phyloP scores from a whole-genome alignment of 2,888 invertebrate genomes.

The Xylota segnis region DNA sequence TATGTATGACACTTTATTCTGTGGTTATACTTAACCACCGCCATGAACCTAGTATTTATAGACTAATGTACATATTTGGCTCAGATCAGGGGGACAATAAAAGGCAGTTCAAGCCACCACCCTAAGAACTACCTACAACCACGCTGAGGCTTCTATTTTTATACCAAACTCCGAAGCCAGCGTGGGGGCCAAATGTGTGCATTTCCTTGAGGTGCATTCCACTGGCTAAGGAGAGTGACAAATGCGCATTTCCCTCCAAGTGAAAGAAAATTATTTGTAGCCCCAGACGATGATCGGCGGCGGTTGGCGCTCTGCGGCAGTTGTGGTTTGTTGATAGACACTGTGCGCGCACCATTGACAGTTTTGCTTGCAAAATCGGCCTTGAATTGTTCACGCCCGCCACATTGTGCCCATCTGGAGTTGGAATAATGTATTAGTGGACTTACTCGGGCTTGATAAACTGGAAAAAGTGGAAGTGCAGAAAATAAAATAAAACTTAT shows the following conservation, averaged over 20 bases:
- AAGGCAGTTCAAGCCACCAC: neutral
- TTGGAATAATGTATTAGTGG: conserved; percentile 31
- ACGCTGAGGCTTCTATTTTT: neutral
- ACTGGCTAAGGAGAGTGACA: conserved; percentile 38
- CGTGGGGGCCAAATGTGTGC: conserved; percentile 51
- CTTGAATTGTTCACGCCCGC: conserved; percentile 27
- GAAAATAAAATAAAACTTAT: conserved; percentile 5
- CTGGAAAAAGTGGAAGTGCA: conserved; percentile 16
- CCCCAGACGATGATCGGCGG: conserved; percentile 21
- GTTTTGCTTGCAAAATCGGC: conserved; percentile 38
- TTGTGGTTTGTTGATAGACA: conserved; percentile 26
- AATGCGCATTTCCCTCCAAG: conserved; percentile 32
- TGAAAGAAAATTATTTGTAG: conserved; percentile 34
- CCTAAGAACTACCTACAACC: neutral
- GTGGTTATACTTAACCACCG: too few relatives aligned
- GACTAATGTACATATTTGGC: too few relatives aligned
- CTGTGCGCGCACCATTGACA: conserved; percentile 31
- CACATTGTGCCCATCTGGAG: conserved; percentile 64
- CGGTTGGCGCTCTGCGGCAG: conserved; percentile 1
- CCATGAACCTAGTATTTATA: too few relatives aligned
- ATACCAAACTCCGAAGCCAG: neutral
- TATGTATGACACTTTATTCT: too few relatives aligned
- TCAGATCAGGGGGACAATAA: too few relatives aligned
- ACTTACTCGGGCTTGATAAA: conserved; percentile 17
- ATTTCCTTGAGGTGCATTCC: conserved; percentile 62